phyloP scores from a whole-genome alignment of 2,888 invertebrate genomes.

The Clitarchus hookeri region DNA sequence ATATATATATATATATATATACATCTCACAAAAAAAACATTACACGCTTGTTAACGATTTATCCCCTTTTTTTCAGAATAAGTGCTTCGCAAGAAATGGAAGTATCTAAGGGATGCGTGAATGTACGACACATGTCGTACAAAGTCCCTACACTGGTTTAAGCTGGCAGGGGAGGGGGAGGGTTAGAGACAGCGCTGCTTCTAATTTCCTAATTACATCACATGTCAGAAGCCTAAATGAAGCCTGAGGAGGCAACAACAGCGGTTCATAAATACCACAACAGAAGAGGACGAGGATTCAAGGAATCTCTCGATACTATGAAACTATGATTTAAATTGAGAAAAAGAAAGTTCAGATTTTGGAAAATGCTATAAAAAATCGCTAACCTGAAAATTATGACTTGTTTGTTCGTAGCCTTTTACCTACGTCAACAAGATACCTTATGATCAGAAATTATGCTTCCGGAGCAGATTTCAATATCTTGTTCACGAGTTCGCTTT shows the following conservation, averaged over 20 bases:
- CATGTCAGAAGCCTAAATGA: not conserved
- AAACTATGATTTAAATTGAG: not conserved
- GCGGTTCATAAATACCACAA: not conserved
- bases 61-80: too few species aligned
- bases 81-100: too few species aligned
- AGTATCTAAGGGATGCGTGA: too few species aligned
- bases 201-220: too few species aligned
- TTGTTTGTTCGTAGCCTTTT: not conserved
- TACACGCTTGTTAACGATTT: too few species aligned
- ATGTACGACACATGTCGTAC: too few species aligned
- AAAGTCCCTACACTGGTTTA: too few species aligned
- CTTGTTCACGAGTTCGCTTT: slow-evolving; percentile 6
- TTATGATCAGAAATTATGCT: not conserved
- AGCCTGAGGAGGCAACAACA: not conserved
- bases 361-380: not conserved
- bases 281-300: not conserved
- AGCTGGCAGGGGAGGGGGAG: too few species aligned
- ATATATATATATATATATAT: too few species aligned
- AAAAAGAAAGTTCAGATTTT: not conserved
- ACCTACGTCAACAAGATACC: not conserved
- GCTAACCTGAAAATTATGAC: not conserved
- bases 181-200: too few species aligned
- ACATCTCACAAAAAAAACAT: too few species aligned
- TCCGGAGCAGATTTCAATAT: not conserved
- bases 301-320: not conserved